Conservation (phyloP, 2,113 vertebrate species). For the Oryzias celebensis region DNA sequence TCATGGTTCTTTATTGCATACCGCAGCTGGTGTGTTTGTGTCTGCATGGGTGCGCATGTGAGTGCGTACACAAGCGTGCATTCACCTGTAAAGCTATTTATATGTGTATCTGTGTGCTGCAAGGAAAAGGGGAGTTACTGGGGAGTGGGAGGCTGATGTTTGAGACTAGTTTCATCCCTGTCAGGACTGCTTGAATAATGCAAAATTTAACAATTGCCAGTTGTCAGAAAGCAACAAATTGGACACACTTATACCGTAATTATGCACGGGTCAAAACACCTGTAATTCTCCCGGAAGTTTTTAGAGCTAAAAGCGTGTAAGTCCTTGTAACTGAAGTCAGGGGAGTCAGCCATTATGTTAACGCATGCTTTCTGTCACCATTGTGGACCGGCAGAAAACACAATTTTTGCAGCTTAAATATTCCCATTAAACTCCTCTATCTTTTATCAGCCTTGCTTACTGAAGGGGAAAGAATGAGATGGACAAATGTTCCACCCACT, state of each 20-base stretch:
- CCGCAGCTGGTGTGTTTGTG: constrained; percentile 57
- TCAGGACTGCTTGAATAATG: constrained; percentile 54
- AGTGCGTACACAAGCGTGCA: constrained; percentile 9
- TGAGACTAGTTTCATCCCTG: constrained; percentile 50
- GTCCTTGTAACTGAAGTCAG: not conserved
- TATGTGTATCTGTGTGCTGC: constrained; percentile 22
- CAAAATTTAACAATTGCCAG: constrained; percentile 55
- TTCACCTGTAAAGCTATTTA: constrained; percentile 46
- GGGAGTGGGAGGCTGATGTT: constrained; percentile 37
- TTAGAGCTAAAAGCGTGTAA: constrained; percentile 1
- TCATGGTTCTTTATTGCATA: constrained; percentile 60
- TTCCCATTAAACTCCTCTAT: constrained; percentile 15
- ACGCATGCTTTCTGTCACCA: not conserved
- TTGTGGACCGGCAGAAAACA: constrained; percentile 8
- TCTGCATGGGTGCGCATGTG: constrained; percentile 5
- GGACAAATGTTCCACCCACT: constrained; percentile 45
- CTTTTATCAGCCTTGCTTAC: constrained; percentile 10
- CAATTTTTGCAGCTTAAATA: constrained; percentile 17
- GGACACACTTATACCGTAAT: constrained; percentile 4
- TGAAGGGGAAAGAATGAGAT: constrained; percentile 20
- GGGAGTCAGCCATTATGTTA: constrained; percentile 6
- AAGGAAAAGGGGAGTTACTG: constrained; percentile 13
- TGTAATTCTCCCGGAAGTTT: constrained; percentile 14
- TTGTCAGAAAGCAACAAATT: constrained; percentile 42
- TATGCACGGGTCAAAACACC: constrained; percentile 17